Evolutionary conservation across 2,797 vertebrate genomes (phyloP), one percentile per base, ranked within the genome.

Genomic region (Rhabdophis nuchalis): DNA sequence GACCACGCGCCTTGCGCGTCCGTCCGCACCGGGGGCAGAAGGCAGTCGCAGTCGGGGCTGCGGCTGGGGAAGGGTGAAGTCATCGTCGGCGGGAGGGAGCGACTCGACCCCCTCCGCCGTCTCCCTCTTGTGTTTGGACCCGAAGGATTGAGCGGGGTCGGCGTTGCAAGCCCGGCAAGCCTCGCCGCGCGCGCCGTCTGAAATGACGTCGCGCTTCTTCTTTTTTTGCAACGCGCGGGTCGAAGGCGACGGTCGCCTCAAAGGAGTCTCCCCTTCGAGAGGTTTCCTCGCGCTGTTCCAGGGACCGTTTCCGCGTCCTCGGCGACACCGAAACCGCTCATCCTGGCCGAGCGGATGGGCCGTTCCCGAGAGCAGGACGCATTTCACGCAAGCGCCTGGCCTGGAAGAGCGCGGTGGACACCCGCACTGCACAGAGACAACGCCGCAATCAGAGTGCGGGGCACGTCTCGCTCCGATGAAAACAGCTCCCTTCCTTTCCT

Each of bases 21-120:
- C 23, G 46, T n/a, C 60, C 60, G 32, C 36, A 41, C 18, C 10
- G 36, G 53, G 53, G 88, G 68, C 89, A n/a, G 68, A 20, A 85
- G 87, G 18, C 23, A 6, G 50, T 36, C 41, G 50, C 60, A 25
- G 61, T 29, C 25, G 60, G 7, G 57, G 92, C 95, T 94, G 93
- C n/a, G 61, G 92, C 95, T 94, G 93, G 91, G 52, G 53, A 29
- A 29, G 9, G 85, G 95, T 97, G 97, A 97, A 97, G 97, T 97
- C 97, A 97, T 97, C 94, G 96, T 96, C 97, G 95, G 96, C 97
- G 97, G 95, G 93, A 95, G 93, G 89, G 96, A 96, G 96, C 90
- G 95, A 95, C 58, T 96, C 96, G 77, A 77, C 94, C 89, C 92
- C 95, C 36, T 89, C 96, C 96, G 94, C 94, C 92, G 94, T 91